Conservation (phyloP, 1,140 invertebrate species). For the Drosophila pallidifrons region DNA sequence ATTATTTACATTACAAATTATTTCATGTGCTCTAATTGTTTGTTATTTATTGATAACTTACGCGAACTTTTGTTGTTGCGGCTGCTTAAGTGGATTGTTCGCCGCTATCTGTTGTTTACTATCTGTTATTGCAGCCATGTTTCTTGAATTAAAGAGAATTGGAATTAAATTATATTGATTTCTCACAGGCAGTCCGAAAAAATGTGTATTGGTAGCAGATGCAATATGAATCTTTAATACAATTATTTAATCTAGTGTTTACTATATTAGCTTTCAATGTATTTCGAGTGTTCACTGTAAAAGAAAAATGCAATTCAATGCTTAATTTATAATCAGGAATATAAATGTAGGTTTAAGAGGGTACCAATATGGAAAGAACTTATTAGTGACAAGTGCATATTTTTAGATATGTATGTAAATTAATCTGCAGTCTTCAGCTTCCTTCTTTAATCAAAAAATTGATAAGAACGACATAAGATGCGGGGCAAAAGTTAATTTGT, state of each 20-base stretch:
- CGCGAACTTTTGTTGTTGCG: slow-evolving; percentile 68
- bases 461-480: slow-evolving; percentile 29
- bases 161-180: slow-evolving; percentile 1
- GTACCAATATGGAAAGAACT: slow-evolving; percentile 7
- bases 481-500: slow-evolving; percentile 52
- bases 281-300: too few species aligned
- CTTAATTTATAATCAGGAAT: too few species aligned
- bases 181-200: background rate
- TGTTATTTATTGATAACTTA: slow-evolving; percentile 64
- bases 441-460: slow-evolving; percentile 3
- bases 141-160: slow-evolving; percentile 41
- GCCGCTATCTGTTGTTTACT: background rate
- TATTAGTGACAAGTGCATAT: slow-evolving; percentile 3
- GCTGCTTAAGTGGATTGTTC: slow-evolving; percentile 49
- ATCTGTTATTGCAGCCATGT: slow-evolving; percentile 50
- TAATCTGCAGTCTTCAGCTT: slow-evolving; percentile 14
- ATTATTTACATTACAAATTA: slow-evolving; percentile 32
- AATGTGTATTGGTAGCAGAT: background rate
- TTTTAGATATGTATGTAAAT: slow-evolving; percentile 15
- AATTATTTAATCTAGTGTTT: background rate
- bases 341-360: too few species aligned
- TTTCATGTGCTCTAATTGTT: slow-evolving; percentile 42
- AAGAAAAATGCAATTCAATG: too few species aligned
- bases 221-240: background rate
- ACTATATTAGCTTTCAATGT: too few species aligned